phyloP scores from a whole-genome alignment of 2,888 invertebrate species.

The Drosophila engyochracea region DNA sequence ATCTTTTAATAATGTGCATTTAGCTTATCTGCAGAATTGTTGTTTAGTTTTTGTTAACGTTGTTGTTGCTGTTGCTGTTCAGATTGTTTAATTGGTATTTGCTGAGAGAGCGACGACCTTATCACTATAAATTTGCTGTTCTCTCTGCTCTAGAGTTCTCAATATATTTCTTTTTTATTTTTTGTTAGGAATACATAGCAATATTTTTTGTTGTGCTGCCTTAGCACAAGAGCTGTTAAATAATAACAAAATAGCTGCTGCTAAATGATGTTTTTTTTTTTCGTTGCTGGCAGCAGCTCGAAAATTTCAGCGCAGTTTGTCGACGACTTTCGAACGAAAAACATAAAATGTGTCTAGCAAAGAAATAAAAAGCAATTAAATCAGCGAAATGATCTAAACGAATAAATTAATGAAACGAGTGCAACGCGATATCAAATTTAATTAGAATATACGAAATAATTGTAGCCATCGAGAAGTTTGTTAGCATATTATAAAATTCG shows the following conservation, averaged over 20 bases:
- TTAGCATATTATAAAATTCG: slow-evolving; percentile 1
- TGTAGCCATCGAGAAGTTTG: slow-evolving; percentile 28
- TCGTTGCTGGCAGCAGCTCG: slow-evolving; percentile 45
- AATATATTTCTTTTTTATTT: slow-evolving; percentile 27
- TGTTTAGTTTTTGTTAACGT: slow-evolving; percentile 33
- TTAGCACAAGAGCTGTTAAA: slow-evolving; percentile 67
- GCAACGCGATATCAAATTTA: slow-evolving; percentile 18
- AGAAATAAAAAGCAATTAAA: slow-evolving; percentile 44
- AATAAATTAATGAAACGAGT: slow-evolving; percentile 36
- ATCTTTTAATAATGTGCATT: slow-evolving; percentile 70
- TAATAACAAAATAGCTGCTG: slow-evolving; percentile 73
- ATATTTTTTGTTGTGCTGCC: slow-evolving; percentile 42
- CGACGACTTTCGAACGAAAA: slow-evolving; percentile 83
- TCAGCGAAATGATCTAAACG: slow-evolving; percentile 52
- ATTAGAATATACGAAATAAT: slow-evolving; percentile 21
- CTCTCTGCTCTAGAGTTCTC: slow-evolving; percentile 42
- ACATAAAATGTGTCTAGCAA: slow-evolving; percentile 70
- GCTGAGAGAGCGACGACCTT: slow-evolving; percentile 57
- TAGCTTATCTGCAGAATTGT: slow-evolving; percentile 63
- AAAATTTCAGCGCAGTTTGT: slow-evolving; percentile 78
- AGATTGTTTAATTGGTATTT: slow-evolving; percentile 67
- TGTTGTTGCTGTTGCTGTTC: slow-evolving; percentile 26
- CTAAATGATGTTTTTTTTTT: slow-evolving; percentile 55
- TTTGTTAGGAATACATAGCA: slow-evolving; percentile 60
- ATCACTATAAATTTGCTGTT: slow-evolving; percentile 37